These are phyloP conservation scores for Lasius platythorax DNA, from an alignment of 2,888 invertebrate species.

Conservation along the genomic window DNA sequence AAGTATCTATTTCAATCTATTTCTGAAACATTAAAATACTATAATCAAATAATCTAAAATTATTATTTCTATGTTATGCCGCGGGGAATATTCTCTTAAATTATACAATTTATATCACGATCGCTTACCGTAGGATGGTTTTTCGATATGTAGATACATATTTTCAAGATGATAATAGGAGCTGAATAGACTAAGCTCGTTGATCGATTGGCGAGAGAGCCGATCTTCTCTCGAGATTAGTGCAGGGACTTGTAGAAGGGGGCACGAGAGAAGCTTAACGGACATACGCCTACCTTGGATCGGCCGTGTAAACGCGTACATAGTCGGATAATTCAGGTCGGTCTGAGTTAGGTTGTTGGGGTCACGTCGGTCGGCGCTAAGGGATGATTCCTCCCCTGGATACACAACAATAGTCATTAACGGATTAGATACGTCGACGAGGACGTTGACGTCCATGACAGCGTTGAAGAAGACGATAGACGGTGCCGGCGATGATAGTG, in stretches of 20 bases:
- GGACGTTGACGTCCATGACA: constrained; percentile 59
- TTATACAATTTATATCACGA: constrained; percentile 9
- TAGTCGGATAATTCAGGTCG: constrained; percentile 81
- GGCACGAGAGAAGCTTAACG: constrained; percentile 80
- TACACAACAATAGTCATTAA: constrained; percentile 84
- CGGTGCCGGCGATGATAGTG: constrained; percentile 53
- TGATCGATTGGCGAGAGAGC: constrained; percentile 73
- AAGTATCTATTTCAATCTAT: neutral
- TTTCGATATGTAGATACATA: neutral
- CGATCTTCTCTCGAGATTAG: constrained; percentile 65
- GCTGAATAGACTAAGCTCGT: constrained; percentile 57
- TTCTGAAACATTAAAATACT: neutral
- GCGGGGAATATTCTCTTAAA: neutral
- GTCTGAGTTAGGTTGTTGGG: constrained; percentile 74
- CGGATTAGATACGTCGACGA: constrained; percentile 75
- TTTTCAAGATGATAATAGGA: constrained; percentile 28
- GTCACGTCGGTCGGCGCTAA: constrained; percentile 71
- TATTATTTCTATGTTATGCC: neutral
- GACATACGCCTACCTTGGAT: constrained; percentile 78
- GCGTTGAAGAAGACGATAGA: constrained; percentile 65
- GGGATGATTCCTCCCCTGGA: constrained; percentile 79
- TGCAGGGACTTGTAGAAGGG: constrained; percentile 68
- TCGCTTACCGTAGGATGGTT: neutral
- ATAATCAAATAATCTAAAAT: neutral
- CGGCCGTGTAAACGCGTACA: constrained; percentile 67